phyloP scores from a whole-genome alignment of 2,888 invertebrate genomes.

The Eupithecia dodoneata region DNA sequence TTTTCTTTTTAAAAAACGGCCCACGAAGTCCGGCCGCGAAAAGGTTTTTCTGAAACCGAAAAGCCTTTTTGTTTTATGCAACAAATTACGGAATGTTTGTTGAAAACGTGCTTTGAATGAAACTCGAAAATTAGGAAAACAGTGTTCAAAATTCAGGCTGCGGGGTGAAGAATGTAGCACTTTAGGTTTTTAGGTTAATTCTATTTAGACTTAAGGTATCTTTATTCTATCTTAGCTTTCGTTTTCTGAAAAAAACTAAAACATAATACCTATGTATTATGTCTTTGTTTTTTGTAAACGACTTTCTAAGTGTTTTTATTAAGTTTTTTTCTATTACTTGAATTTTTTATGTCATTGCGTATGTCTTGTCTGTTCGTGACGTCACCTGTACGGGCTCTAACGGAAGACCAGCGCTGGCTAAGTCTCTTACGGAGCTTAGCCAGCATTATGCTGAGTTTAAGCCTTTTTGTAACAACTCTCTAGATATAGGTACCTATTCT shows the following conservation, averaged over 20 bases:
- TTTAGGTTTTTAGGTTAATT: background rate
- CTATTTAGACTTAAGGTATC: background rate
- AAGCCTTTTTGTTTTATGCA: conserved; percentile 12
- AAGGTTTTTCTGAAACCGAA: conserved; percentile 4
- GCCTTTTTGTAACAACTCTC: no score
- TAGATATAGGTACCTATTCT: no score
- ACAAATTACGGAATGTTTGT: conserved; percentile 8
- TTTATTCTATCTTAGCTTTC: background rate
- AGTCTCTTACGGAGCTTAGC: no score
- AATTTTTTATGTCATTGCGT: no score
- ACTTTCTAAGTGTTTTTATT: no score
- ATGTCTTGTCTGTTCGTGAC: no score
- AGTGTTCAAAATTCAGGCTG: background rate
- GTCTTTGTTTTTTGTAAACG: no score
- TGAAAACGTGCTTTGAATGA: background rate
- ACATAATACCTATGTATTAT: no score
- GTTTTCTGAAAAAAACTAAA: background rate
- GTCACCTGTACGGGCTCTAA: no score
- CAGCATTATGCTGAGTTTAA: no score
- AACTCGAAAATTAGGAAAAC: background rate
- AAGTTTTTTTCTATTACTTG: no score
- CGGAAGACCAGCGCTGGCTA: no score
- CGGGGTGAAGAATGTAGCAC: background rate
- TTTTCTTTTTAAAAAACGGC: background rate
- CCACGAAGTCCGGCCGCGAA: conserved; percentile 5